Evolutionary conservation across 2,113 vertebrate genomes (phyloP), one percentile per base, ranked within the genome.

Genomic region (Sceloporus undulatus): DNA sequence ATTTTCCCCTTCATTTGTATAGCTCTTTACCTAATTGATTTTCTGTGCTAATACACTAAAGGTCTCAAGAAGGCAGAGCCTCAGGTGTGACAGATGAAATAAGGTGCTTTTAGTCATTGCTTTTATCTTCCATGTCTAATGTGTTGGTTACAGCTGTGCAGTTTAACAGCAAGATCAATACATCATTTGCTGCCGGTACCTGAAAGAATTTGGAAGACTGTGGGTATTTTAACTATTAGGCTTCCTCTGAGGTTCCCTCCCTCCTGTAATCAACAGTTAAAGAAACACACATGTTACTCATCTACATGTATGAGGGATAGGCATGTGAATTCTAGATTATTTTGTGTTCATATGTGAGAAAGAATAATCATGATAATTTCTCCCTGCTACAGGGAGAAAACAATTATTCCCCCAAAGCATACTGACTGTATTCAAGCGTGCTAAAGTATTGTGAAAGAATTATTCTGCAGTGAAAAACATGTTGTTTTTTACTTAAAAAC

Each of bases 1-100:
- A 48, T 34, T 96, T 95, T 91, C 94, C 84, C 73, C 93, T 96
- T 97, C 95, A 97, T 97, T 97, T 97, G 95, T 95, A 96, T 97
- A 95, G 95, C 90, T 96, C 95, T 97, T 97, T 97, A 96, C 93
- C 93, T 97, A 97, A 97, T 97, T 96, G 97, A 97, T 97, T 97
- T 96, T 97, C 95, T 96, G 93, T 96, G 96, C 95, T 96, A 96
- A 96, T 97, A 96, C 92, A 96, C 95, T 95, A 92, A 96, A 96
- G 90, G 94, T 95, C 96, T 96, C 78, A 92, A 96, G 96, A 95
- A 97, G 94, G 92, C 94, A 96, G 93, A 94, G 94, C 92, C 95
- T 96, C 96, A 97, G 96, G 96, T 97, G 97, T 97, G 96, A 96
- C 96, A 96, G 96, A 97, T 96, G 95, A 97, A 97, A 95, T 97